These are phyloP conservation scores for Scaptomyza flava DNA, from an alignment of 2,888 invertebrate species.

Conservation along the genomic window DNA sequence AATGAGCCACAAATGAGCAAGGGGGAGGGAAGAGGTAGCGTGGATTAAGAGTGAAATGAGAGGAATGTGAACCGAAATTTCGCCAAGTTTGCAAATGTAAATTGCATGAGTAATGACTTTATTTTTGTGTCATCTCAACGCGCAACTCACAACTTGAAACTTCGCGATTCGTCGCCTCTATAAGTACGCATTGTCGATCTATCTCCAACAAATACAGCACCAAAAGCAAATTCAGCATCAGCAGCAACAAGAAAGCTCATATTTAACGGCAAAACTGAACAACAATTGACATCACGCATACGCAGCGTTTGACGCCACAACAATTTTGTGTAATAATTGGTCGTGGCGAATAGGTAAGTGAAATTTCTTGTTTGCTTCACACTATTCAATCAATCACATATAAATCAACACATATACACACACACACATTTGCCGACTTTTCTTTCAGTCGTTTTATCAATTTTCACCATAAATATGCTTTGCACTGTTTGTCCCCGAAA, in stretches of 20 bases:
- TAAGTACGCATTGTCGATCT: conserved; percentile 29
- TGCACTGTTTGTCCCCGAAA: conserved; percentile 3
- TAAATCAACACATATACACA: neutral
- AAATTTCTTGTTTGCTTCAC: conserved; percentile 36
- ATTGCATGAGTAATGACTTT: conserved; percentile 43
- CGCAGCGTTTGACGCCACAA: conserved; percentile 40
- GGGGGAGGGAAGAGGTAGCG: neutral
- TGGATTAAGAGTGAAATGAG: conserved; percentile 4
- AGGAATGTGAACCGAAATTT: conserved; percentile 18
- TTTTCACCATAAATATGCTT: conserved; percentile 21
- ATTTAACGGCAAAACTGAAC: conserved; percentile 22
- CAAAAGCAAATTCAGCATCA: neutral
- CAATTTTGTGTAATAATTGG: conserved; percentile 53
- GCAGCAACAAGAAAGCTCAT: conserved; percentile 11
- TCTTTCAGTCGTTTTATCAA: conserved; percentile 10
- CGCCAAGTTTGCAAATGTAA: conserved; percentile 25
- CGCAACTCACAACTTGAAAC: conserved; percentile 8
- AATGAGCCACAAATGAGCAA: conserved; percentile 1
- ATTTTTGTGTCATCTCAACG: conserved; percentile 48
- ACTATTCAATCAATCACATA: conserved; percentile 1
- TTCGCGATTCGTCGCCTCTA: conserved; percentile 16
- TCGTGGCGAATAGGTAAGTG: conserved; percentile 45
- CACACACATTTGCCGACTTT: conserved; percentile 12
- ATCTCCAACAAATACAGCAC: conserved; percentile 12
- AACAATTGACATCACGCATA: conserved; percentile 52